Evolutionary conservation across 2,113 vertebrate species (phyloP), one percentile per base, ranked within the genome.

Genomic region (Rhinopomastus cyanomelas): DNA sequence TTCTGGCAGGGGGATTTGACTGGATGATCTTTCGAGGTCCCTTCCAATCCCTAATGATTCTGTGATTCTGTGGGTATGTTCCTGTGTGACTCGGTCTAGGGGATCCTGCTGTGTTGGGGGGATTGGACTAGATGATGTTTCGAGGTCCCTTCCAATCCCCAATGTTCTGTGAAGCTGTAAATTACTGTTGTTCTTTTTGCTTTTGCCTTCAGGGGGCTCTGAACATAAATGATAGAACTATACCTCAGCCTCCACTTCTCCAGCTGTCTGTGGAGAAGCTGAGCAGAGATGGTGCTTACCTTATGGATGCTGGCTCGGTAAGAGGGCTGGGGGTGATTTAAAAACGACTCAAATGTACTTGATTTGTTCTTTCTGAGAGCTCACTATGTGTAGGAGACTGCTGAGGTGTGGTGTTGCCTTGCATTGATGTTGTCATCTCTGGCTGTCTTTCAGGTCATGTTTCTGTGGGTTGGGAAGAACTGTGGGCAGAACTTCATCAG

Each of bases 191-290:
- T 48, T 59, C 12, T 75, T n/a, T 42, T 39, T 81, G n/a, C 32
- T 59, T 82, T 75, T 86, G 57, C 85, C 23, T 81, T 91, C 81
- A 99, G 99, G 98, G 98, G 65, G 98, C 98, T 26, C 96, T 99
- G 84, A 99, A 98, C 89, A 89, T 99, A 96, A 98, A 84, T 5
- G 99, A 99, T 27, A 98, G 95, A 93, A 98, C 98, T 77, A 97
- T 99, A 97, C 98, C 99, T 96, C 99, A 99, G 95, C 98, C 99
- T 36, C 95, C 97, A 81, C 68, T 98, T 91, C 98, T 98, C 82
- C 99, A 99, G 97, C 97, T 99, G 30, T 98, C 99, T 5, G 98
- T 98, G 94, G 99, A 99, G 97, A 99, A 99, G 92, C 92, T 99
- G 94, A 98, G 96, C 89, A 97, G 98, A 87, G 99, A 99, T 25